Conservation (phyloP, 2,797 vertebrate genomes). For the Simalia tracyae region DNA sequence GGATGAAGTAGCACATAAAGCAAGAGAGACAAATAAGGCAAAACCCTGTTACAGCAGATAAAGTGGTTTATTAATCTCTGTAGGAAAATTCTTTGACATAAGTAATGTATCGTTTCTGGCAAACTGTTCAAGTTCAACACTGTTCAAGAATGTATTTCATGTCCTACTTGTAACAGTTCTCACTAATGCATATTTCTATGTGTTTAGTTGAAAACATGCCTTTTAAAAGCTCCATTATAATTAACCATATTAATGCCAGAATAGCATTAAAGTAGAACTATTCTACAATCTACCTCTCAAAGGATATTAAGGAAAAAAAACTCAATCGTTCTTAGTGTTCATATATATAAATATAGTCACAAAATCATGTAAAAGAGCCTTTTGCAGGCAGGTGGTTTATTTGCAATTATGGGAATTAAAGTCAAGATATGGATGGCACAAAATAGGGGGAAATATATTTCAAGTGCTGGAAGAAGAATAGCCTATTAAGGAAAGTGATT, state of each 20-base stretch:
- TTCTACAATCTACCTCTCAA: neutral
- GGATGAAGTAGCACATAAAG: neutral
- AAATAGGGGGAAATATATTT: neutral
- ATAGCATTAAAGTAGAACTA: neutral
- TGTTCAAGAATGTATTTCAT: neutral
- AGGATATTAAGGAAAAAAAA: neutral
- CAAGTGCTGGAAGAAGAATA: neutral
- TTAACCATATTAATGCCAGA: neutral
- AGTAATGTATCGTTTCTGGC: neutral
- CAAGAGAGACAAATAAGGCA: slow-evolving; percentile 30
- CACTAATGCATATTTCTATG: neutral
- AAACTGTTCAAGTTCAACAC: neutral
- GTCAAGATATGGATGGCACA: neutral
- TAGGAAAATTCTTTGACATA: neutral
- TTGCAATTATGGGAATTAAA: neutral
- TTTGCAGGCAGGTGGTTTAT: neutral
- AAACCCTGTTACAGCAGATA: neutral
- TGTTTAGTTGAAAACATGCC: neutral
- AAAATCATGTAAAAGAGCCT: neutral
- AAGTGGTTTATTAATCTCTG: neutral
- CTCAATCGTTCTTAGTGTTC: neutral
- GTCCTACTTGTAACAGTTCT: neutral
- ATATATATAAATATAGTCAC: neutral
- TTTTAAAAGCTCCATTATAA: neutral
- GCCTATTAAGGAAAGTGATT: neutral